phyloP scores from a whole-genome alignment of 2,797 vertebrate species.

The Neoniphon sammara region DNA sequence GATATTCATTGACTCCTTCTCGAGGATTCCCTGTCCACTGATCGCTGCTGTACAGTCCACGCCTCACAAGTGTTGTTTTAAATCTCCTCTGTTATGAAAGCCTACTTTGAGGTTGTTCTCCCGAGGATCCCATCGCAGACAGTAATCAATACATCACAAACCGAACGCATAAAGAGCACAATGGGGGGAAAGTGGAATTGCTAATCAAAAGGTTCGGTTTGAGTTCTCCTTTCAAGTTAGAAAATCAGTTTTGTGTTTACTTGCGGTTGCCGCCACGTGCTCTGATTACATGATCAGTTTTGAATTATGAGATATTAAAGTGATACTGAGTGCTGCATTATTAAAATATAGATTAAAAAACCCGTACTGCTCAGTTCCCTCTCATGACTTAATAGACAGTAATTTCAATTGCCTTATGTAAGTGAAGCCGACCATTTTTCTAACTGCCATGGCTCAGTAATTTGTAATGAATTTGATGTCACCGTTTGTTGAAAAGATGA shows the following conservation, averaged over 20 bases:
- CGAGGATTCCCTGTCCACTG: slow-evolving; percentile 16
- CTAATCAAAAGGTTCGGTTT: slow-evolving; percentile 48
- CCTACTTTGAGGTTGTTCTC: slow-evolving; percentile 7
- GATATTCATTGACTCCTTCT: slow-evolving; percentile 57
- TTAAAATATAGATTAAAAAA: slow-evolving; percentile 16
- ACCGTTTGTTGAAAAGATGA: neutral
- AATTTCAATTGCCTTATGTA: neutral
- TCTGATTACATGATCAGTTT: slow-evolving; percentile 56
- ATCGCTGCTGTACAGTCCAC: slow-evolving; percentile 20
- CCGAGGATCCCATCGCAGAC: slow-evolving; percentile 1
- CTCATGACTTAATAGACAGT: neutral
- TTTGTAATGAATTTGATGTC: neutral
- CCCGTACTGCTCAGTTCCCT: neutral
- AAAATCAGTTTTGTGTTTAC: slow-evolving; percentile 47
- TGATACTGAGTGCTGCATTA: slow-evolving; percentile 32
- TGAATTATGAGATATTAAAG: slow-evolving; percentile 32
- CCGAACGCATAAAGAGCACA: slow-evolving; percentile 18
- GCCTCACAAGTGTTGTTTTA: slow-evolving; percentile 36
- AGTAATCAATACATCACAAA: slow-evolving; percentile 47
- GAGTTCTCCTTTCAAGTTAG: slow-evolving; percentile 42
- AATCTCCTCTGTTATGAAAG: slow-evolving; percentile 28
- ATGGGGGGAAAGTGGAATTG: slow-evolving; percentile 4
- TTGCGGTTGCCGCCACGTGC: slow-evolving; percentile 24
- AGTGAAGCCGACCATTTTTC: neutral
- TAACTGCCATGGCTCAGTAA: slow-evolving; percentile 1